phyloP scores from a whole-genome alignment of 2,888 invertebrate species.

The Tipula vernalis region DNA sequence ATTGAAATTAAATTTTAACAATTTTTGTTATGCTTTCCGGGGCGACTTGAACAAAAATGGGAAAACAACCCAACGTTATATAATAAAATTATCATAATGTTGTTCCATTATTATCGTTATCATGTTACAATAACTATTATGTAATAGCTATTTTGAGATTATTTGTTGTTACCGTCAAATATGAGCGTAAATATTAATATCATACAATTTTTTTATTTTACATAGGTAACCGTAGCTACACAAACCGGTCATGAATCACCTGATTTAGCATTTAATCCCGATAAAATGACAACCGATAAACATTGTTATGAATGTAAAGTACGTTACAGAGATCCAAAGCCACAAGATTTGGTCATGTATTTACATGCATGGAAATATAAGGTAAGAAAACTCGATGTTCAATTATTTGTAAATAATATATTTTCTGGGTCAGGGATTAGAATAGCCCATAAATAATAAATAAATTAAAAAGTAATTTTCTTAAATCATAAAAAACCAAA shows the following conservation, averaged over 20 bases:
- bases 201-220: not conserved
- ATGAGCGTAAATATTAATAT: not conserved
- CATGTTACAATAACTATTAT: not conserved
- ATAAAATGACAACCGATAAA: conserved; percentile 65
- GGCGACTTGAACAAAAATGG: no score
- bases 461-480: not conserved
- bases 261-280: conserved; percentile 48
- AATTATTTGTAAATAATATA: not conserved
- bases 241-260: conserved; percentile 73
- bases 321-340: conserved; percentile 80
- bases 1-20: not conserved
- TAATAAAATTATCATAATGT: no score
- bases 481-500: not conserved
- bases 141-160: not conserved
- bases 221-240: conserved; percentile 66
- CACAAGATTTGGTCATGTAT: conserved; percentile 88
- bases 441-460: not conserved
- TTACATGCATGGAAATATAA: conserved; percentile 90
- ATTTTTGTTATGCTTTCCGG: no score
- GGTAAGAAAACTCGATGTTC: conserved; percentile 34
- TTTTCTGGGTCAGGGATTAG: not conserved
- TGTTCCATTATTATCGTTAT: not conserved
- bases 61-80: no score
- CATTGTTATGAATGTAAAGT: conserved; percentile 91
- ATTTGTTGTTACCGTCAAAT: not conserved